A percentile compares a stretch with the other conserved stretches of the same genome.
These are phyloP conservation scores for Ennomos erosarius DNA, from an alignment of 2,888 invertebrate species.

Conservation along the genomic window DNA sequence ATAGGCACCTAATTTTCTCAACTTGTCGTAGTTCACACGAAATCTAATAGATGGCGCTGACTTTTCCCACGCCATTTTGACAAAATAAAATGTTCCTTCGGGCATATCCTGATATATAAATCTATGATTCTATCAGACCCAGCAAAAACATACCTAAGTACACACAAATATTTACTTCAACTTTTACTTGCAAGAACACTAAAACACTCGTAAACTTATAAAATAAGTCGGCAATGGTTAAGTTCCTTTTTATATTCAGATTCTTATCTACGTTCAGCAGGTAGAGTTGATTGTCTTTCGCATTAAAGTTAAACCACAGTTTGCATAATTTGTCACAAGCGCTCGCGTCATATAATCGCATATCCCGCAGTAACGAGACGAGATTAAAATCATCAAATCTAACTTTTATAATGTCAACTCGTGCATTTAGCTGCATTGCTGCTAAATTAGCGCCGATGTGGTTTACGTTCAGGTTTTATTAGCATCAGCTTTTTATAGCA, in stretches of 20 bases:
- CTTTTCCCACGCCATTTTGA: no score
- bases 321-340: constrained; percentile 62
- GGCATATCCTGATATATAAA: no score
- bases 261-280: constrained; percentile 20
- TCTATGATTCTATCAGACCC: constrained; percentile 5
- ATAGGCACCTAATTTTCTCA: no score
- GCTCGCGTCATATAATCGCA: constrained; percentile 51
- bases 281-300: constrained; percentile 30
- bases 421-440: constrained; percentile 65
- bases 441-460: constrained; percentile 53
- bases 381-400: constrained; percentile 61
- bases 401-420: constrained; percentile 65
- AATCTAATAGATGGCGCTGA: no score
- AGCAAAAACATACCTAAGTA: background rate
- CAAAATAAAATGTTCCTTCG: no score
- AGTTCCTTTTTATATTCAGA: constrained; percentile 20
- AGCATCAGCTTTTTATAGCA: constrained; percentile 49
- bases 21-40: no score
- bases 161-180: constrained; percentile 12
- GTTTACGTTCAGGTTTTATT: constrained; percentile 57
- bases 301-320: constrained; percentile 34
- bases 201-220: constrained; percentile 27
- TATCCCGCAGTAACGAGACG: constrained; percentile 52
- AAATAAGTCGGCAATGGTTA: constrained; percentile 20
- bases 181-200: constrained; percentile 11